Base-by-base conservation (phyloP, 2,797 vertebrate genomes). In the Yasuhikotakia modesta region DNA sequence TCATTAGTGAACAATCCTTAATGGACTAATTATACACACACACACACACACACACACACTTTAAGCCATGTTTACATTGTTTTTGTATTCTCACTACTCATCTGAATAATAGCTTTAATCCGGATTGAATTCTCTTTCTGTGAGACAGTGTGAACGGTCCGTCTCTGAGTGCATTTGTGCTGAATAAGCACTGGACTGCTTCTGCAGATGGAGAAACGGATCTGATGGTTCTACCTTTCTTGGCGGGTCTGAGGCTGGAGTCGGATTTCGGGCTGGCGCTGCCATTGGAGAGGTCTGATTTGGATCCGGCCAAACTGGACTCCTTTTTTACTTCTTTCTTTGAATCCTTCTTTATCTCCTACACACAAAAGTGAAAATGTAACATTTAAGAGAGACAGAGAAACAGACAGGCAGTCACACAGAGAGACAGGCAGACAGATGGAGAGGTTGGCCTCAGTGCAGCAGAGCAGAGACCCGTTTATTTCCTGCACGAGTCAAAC, bases 291-390 rank as follows among this genome's bases (percentile, higher is more conserved):
- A 96, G 91, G 81, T 97, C 96, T 1, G 93, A 90, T 89, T 92
- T 92, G 86, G 92, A 91, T 76, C 93, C 91, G 84, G 92, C 58
- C 0, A 73, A 66, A 91, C 91, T 92, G 82, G 90, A 89, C 89
- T 89, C 80, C 82, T 90, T 92, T 77, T 89, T 91, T 79, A 86
- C 91, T 79, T 96, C 95, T 88, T 97, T 95, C 93, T 96, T 98
- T 82, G 88, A 89, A 53, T 97, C 96, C 82, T 96, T 97, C 91
- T 96, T 98, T 89, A 97, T 94, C 92, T 98, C 96, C 96, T 98
- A 76, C 98, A 76, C 74, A 69, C 17, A 79, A 52, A 77, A 55
- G 71, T 53, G 80, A 21, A 43, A 14, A 53, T 60, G 4, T 55
- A 30, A 27, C 17, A 55, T 32, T 32, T 57, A 32, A 73, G 16